Conservation (phyloP, 2,113 vertebrate genomes). For the Clarias magur region DNA sequence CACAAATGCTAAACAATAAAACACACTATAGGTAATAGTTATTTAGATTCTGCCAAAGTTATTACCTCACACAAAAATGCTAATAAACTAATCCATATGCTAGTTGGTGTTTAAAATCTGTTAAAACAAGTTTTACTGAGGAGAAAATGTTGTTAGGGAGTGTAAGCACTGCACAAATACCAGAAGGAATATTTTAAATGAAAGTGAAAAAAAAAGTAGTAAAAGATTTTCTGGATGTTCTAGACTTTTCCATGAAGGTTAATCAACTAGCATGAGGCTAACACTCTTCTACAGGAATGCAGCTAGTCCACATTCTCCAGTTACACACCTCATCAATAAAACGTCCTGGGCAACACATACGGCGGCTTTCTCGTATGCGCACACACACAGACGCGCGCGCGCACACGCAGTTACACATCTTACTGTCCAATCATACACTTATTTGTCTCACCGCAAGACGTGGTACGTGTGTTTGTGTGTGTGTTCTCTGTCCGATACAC, state of each 20-base stretch:
- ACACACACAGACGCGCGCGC: background rate
- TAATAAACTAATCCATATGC: no score
- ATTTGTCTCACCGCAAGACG: background rate
- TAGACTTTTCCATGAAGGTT: background rate
- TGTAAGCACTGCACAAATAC: background rate
- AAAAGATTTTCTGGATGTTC: background rate
- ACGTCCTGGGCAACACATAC: background rate
- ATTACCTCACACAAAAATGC: background rate
- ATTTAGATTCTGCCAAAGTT: background rate
- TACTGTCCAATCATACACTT: background rate
- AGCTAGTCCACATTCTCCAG: conserved; percentile 8
- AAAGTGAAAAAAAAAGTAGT: background rate
- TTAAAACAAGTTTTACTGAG: background rate
- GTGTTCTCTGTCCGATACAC: background rate
- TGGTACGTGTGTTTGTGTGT: background rate
- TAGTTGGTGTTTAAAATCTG: no score
- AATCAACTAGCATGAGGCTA: background rate
- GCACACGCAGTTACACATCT: background rate
- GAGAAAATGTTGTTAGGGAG: background rate
- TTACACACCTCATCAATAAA: background rate
- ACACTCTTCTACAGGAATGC: background rate
- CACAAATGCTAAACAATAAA: background rate
- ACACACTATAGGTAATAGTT: background rate
- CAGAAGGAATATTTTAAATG: background rate
- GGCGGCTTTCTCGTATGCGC: background rate